These are phyloP conservation scores for Subacronicta megacephala DNA, from an alignment of 2,888 invertebrate species.

Conservation along the genomic window DNA sequence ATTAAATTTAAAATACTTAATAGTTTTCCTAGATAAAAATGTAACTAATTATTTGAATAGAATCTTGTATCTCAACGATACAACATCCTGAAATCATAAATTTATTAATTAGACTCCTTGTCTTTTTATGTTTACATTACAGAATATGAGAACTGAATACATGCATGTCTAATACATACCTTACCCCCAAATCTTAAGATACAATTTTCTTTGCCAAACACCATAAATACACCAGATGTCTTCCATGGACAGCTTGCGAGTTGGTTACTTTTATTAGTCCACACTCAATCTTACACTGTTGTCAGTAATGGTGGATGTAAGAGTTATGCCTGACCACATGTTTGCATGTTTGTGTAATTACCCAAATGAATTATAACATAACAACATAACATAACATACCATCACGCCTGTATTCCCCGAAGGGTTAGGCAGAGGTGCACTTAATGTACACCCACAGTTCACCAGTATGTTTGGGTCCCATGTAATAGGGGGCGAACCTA, in stretches of 20 bases:
- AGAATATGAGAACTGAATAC: slow-evolving; percentile 1
- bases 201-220: slow-evolving; percentile 9
- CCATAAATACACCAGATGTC: slow-evolving; percentile 41
- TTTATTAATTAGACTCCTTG: slow-evolving; percentile 30
- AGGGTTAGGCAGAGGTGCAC: too few species aligned
- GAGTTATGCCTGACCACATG: slow-evolving; percentile 46
- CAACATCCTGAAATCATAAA: slow-evolving; percentile 34
- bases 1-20: neutral
- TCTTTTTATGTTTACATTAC: slow-evolving; percentile 42
- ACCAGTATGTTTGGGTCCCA: too few species aligned
- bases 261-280: slow-evolving; percentile 41
- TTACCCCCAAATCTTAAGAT: neutral
- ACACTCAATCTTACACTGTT: slow-evolving; percentile 38
- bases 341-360: slow-evolving; percentile 10
- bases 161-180: neutral
- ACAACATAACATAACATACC: too few species aligned
- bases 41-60: neutral
- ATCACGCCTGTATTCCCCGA: too few species aligned
- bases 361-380: slow-evolving; percentile 18
- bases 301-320: slow-evolving; percentile 38
- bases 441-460: too few species aligned
- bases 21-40: neutral
- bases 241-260: slow-evolving; percentile 23
- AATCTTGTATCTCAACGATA: slow-evolving; percentile 3
- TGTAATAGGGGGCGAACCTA: too few species aligned